Evolutionary conservation across 2,113 vertebrate species (phyloP).

Genomic region (Tupaia chinensis): DNA sequence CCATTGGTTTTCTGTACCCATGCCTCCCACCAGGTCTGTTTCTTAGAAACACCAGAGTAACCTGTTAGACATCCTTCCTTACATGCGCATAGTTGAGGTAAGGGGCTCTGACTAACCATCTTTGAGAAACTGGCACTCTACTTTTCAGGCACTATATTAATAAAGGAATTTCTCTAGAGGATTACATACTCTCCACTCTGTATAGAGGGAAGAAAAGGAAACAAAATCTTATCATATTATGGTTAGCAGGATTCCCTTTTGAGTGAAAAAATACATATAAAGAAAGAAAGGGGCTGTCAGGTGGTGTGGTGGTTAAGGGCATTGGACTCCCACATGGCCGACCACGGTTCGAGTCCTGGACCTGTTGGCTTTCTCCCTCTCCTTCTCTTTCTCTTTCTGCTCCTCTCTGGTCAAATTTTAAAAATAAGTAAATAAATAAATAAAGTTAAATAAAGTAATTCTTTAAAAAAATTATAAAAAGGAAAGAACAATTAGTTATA

Average conservation of each 20-base stretch:
- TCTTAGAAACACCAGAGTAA: neutral
- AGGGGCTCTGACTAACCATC: fast-evolving
- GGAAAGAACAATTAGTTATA: neutral
- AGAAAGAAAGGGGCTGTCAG: too few species aligned
- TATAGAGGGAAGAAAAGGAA: neutral
- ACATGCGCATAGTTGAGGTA: neutral
- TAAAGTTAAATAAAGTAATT: too few species aligned
- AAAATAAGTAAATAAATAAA: too few species aligned
- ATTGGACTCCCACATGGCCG: too few species aligned
- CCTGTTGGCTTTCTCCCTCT: too few species aligned
- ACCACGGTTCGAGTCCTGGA: too few species aligned
- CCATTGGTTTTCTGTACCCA: neutral
- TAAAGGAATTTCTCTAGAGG: neutral
- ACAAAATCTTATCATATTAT: neutral
- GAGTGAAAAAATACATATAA: neutral
- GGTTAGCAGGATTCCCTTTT: neutral
- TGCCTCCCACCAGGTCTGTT: too few species aligned
- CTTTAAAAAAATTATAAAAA: neutral
- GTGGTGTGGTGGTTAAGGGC: too few species aligned
- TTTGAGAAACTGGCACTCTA: neutral
- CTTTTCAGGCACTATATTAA: neutral
- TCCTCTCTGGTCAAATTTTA: too few species aligned
- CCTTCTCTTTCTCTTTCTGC: too few species aligned
- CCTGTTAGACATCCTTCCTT: neutral
- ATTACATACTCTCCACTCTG: neutral